phyloP scores from a whole-genome alignment of 2,113 vertebrate genomes.

The Myrmophylax atrothorax region DNA sequence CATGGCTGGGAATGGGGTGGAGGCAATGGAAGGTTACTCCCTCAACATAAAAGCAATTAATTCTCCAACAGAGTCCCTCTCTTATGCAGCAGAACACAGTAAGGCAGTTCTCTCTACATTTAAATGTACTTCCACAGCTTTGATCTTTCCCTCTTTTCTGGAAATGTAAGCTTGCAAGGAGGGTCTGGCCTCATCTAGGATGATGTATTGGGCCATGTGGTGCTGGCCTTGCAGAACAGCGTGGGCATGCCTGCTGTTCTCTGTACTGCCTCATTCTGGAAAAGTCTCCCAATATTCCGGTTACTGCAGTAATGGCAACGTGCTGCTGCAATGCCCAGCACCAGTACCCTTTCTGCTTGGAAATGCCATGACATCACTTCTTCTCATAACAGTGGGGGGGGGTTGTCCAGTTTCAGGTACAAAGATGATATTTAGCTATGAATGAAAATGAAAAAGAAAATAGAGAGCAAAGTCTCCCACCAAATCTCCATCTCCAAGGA shows the following conservation, averaged over 20 bases:
- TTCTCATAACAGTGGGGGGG: fast-evolving
- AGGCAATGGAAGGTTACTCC: not conserved
- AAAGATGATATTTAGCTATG: not conserved
- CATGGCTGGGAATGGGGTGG: not conserved
- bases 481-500: not conserved
- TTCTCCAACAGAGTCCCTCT: not conserved
- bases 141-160: slow-evolving; percentile 45
- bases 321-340: not conserved
- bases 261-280: not conserved
- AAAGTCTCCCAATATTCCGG: not conserved
- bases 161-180: not conserved
- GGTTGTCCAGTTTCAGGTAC: not conserved
- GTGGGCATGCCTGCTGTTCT: not conserved
- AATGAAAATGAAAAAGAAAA: not conserved
- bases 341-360: not conserved
- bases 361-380: not conserved
- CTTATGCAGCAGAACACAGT: not conserved
- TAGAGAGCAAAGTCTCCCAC: not conserved
- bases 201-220: slow-evolving; percentile 33
- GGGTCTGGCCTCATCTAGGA: slow-evolving; percentile 7
- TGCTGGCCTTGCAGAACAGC: not conserved
- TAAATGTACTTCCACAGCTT: slow-evolving; percentile 25
- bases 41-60: slow-evolving; percentile 7
- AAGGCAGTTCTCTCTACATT: not conserved
- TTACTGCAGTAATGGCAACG: not conserved